These are phyloP conservation scores for Pheosia tremula DNA, from an alignment of 2,888 invertebrate species.

Conservation along the genomic window DNA sequence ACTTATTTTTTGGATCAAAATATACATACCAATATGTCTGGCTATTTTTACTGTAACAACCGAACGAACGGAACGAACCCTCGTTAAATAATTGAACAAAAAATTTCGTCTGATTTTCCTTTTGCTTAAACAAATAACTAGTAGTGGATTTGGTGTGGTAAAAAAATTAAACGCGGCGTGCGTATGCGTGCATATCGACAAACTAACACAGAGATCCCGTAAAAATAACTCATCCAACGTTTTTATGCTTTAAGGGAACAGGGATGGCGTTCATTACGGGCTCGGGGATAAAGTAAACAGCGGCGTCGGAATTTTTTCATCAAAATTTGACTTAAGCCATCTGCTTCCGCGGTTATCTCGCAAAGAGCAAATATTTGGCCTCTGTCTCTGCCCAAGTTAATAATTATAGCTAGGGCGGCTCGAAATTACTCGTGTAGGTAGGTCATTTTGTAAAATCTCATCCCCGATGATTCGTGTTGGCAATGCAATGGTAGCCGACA, in stretches of 20 bases:
- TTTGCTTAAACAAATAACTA: neutral
- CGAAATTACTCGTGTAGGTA: constrained; percentile 14
- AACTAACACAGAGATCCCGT: constrained; percentile 41
- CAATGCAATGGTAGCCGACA: constrained; percentile 2
- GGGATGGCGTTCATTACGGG: constrained; percentile 56
- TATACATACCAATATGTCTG: neutral
- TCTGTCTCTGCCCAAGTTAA: constrained; percentile 42
- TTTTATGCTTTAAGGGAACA: constrained; percentile 49
- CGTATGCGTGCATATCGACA: constrained; percentile 18
- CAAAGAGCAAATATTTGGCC: constrained; percentile 68
- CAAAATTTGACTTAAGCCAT: constrained; percentile 74
- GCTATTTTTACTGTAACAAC: constrained; percentile 2
- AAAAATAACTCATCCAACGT: constrained; percentile 49
- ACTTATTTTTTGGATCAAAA: constrained; percentile 26
- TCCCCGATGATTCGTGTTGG: constrained; percentile 27
- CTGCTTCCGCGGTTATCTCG: constrained; percentile 66
- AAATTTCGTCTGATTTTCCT: neutral
- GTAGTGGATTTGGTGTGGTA: neutral
- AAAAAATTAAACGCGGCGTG: neutral
- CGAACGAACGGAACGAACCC: neutral
- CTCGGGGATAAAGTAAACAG: constrained; percentile 61
- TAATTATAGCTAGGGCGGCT: constrained; percentile 43
- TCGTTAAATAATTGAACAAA: constrained; percentile 5
- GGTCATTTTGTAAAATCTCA: constrained; percentile 33
- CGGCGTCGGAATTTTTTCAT: constrained; percentile 66